phyloP scores from a whole-genome alignment of 2,888 invertebrate genomes.

The Cactoblastis cactorum region DNA sequence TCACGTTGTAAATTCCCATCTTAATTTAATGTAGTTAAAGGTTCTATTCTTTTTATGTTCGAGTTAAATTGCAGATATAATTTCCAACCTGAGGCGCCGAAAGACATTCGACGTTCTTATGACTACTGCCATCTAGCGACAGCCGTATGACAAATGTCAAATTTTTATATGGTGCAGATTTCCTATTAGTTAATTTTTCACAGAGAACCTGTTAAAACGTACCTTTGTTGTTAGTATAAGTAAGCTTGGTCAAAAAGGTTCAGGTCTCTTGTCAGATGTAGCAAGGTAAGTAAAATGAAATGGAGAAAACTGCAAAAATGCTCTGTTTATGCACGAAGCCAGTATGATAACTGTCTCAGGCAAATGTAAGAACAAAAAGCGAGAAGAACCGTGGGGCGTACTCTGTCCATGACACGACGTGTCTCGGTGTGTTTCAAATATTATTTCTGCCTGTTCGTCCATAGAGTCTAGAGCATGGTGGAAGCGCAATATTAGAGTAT shows the following conservation, averaged over 20 bases:
- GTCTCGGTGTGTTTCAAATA: conserved; percentile 10
- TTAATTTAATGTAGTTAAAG: no score
- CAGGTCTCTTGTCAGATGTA: background rate
- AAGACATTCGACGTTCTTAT: no score
- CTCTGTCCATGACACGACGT: conserved; percentile 1
- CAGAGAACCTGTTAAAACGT: no score
- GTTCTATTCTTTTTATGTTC: no score
- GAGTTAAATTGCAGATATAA: no score
- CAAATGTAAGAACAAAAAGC: background rate
- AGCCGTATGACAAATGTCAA: no score
- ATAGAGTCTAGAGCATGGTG: background rate
- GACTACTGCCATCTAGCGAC: no score
- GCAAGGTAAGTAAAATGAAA: background rate
- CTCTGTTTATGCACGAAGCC: background rate
- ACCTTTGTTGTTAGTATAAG: no score
- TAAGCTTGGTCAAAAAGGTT: background rate
- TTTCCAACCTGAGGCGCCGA: no score
- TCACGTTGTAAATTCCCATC: no score
- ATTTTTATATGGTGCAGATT: no score
- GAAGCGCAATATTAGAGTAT: background rate
- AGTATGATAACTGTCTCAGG: background rate
- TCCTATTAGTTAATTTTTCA: no score
- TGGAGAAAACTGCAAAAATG: background rate
- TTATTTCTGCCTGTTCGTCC: background rate
- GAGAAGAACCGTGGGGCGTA: conserved; percentile 6